Evolutionary conservation across 2,113 vertebrate genomes (phyloP).

Genomic region (Lophotis ruficrista): DNA sequence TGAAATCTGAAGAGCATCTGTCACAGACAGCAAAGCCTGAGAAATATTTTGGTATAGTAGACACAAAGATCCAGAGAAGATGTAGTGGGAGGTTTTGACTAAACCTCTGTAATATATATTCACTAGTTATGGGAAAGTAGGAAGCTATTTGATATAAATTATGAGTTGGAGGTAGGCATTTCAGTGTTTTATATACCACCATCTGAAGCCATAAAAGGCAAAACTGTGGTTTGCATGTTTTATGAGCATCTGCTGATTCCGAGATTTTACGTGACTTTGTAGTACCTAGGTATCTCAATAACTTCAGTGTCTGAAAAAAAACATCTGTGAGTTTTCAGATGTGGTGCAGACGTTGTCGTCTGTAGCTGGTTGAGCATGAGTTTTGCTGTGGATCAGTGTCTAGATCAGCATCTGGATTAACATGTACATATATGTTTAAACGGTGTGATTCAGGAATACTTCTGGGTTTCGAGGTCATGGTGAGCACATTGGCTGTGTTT

Average conservation of each 20-base stretch:
- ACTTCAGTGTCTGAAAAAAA: not conserved
- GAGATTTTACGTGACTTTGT: not conserved
- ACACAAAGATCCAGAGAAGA: not conserved
- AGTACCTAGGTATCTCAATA: not conserved
- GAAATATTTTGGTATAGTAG: not conserved
- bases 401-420: not conserved
- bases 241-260: not conserved
- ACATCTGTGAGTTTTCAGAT: not conserved
- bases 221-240: not conserved
- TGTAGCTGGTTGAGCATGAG: not conserved
- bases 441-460: not conserved
- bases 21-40: not conserved
- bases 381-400: not conserved
- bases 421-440: not conserved
- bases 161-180: not conserved
- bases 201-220: not conserved
- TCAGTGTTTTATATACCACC: not conserved
- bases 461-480: accelerated
- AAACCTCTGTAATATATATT: not conserved
- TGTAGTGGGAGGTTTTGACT: slow-evolving; percentile 1
- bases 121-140: not conserved
- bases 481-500: not conserved
- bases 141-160: not conserved
- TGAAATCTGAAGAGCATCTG: not conserved
- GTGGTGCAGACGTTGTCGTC: not conserved